These are phyloP conservation scores for Chymomyza caudatula DNA, from an alignment of 2,888 invertebrate genomes.

Conservation along the genomic window DNA sequence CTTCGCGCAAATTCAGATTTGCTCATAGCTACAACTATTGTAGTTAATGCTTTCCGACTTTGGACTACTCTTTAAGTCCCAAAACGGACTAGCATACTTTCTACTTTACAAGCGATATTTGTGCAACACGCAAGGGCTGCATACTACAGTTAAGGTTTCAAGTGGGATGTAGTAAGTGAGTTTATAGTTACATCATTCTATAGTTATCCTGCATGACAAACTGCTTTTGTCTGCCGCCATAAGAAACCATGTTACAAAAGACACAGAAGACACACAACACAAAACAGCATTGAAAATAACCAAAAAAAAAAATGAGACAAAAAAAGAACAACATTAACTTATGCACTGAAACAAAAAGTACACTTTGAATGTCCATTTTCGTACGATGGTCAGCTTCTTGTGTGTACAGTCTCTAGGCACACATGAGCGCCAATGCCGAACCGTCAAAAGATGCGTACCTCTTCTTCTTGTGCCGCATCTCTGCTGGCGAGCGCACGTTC, in stretches of 20 bases:
- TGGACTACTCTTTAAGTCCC: too few species aligned
- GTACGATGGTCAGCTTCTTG: background rate
- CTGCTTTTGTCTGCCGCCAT: conserved; percentile 66
- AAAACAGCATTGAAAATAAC: background rate
- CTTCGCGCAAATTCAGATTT: too few species aligned
- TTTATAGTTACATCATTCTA: conserved; percentile 69
- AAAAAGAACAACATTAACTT: background rate
- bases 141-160: too few species aligned
- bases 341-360: background rate
- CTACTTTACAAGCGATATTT: background rate
- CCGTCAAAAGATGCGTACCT: conserved; percentile 49
- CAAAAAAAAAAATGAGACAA: background rate
- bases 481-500: conserved; percentile 75
- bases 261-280: background rate
- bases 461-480: conserved; percentile 76
- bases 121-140: background rate
- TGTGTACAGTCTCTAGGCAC: background rate
- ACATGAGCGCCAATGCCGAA: background rate
- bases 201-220: conserved; percentile 72
- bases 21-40: too few species aligned
- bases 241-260: too few species aligned
- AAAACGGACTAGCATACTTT: background rate
- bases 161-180: background rate
- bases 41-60: too few species aligned
- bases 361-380: background rate